These are phyloP conservation scores for Hyperoplus immaculatus DNA, from an alignment of 2,797 vertebrate species.

Conservation along the genomic window DNA sequence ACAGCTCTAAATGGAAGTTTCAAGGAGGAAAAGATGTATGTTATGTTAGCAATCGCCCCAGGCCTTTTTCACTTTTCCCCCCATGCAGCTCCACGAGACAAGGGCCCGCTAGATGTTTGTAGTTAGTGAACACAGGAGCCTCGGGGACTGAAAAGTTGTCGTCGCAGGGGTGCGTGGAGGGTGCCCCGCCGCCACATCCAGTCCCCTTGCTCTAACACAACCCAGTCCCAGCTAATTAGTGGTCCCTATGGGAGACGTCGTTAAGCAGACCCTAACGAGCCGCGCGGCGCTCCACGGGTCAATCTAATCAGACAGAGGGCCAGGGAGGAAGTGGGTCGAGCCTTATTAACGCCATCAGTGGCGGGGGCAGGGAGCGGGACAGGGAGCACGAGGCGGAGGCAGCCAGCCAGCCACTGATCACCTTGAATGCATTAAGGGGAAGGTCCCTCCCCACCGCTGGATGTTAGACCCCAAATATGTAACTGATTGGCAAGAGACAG, in stretches of 20 bases:
- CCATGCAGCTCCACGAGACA: conserved; percentile 65
- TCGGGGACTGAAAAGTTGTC: conserved; percentile 66
- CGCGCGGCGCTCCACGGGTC: conserved; percentile 85
- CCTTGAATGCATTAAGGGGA: conserved; percentile 83
- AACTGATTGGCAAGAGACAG: conserved; percentile 67
- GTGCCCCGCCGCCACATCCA: conserved; percentile 77
- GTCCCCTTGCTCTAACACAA: conserved; percentile 85
- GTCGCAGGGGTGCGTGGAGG: conserved; percentile 79
- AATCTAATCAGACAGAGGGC: conserved; percentile 90
- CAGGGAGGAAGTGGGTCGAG: conserved; percentile 89
- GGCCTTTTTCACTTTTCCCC: conserved; percentile 75
- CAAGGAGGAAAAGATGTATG: conserved; percentile 66
- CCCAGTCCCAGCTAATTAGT: conserved; percentile 90
- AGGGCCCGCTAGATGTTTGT: conserved; percentile 76
- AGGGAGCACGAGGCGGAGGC: conserved; percentile 69
- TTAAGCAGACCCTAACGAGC: conserved; percentile 90
- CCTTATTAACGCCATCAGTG: conserved; percentile 89
- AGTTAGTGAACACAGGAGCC: conserved; percentile 71
- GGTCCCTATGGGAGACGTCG: conserved; percentile 89
- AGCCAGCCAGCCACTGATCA: conserved; percentile 77
- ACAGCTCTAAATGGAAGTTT: conserved; percentile 68
- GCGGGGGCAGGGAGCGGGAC: conserved; percentile 71
- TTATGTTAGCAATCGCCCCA: conserved; percentile 69
- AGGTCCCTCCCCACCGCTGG: conserved; percentile 70
- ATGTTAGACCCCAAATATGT: conserved; percentile 59